phyloP scores from a whole-genome alignment of 1,140 invertebrate species.

The Microplitis mediator region DNA sequence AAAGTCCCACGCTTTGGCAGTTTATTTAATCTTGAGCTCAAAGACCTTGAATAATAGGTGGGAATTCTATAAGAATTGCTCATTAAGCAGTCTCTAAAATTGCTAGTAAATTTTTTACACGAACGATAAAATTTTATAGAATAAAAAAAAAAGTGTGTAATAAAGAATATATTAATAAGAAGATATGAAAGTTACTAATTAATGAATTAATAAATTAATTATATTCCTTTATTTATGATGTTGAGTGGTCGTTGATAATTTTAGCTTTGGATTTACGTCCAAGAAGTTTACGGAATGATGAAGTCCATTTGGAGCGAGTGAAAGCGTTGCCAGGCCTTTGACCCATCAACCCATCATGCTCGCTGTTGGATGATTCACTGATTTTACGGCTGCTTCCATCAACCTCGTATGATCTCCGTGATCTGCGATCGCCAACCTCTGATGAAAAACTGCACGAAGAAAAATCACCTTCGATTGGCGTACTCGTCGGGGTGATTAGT shows the following conservation, averaged over 20 bases:
- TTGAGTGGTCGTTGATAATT: slow-evolving; percentile 19
- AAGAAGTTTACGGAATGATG: slow-evolving; percentile 64
- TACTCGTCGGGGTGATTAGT: slow-evolving; percentile 21
- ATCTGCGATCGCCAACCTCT: slow-evolving; percentile 56
- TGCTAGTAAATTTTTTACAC: background rate
- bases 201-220: background rate
- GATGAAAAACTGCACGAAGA: slow-evolving; percentile 55
- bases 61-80: background rate
- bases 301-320: slow-evolving; percentile 62
- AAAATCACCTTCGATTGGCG: slow-evolving; percentile 25
- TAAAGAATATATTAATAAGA: background rate
- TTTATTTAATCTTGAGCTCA: background rate
- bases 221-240: slow-evolving; percentile 23
- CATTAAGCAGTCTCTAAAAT: background rate
- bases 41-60: background rate
- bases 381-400: slow-evolving; percentile 52
- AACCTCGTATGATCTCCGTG: slow-evolving; percentile 51
- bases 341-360: slow-evolving; percentile 35
- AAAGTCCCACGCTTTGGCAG: slow-evolving; percentile 5
- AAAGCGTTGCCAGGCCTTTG: slow-evolving; percentile 37
- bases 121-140: background rate
- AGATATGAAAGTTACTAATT: background rate
- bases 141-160: background rate
- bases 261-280: slow-evolving; percentile 58
- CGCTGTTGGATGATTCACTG: slow-evolving; percentile 47